A percentile compares a stretch with the other conserved stretches of the same genome.
Conservation (phyloP, 2,113 vertebrate genomes). For the Rhipidura dahli region DNA sequence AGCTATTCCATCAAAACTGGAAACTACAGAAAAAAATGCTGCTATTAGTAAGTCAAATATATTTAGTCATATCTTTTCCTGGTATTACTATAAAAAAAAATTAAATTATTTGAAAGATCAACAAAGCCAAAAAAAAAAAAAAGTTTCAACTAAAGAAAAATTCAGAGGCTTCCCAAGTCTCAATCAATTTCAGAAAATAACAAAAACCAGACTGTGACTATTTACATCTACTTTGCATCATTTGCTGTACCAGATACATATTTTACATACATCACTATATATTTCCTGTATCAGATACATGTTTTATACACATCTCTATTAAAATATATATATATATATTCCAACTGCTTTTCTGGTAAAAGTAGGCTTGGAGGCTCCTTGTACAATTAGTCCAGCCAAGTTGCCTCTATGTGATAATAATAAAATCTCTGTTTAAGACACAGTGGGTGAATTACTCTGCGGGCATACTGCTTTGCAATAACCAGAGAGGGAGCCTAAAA, state of each 20-base stretch:
- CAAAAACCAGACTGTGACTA: not conserved
- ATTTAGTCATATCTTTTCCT: not conserved
- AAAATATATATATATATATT: no score
- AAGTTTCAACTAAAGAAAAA: not conserved
- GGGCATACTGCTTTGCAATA: not conserved
- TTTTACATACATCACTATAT: not conserved
- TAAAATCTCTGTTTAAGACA: not conserved
- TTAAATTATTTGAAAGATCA: not conserved
- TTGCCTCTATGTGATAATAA: not conserved
- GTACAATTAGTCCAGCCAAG: not conserved
- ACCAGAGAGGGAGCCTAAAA: not conserved
- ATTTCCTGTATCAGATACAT: not conserved
- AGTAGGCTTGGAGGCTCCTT: not conserved
- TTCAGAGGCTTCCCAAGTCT: not conserved
- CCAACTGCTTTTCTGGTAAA: not conserved
- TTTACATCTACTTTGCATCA: not conserved
- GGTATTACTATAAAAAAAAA: not conserved
- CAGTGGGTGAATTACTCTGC: not conserved
- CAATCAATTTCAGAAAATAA: not conserved
- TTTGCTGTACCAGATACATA: not conserved
- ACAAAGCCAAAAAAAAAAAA: not conserved
- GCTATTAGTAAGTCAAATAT: not conserved
- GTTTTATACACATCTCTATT: not conserved
- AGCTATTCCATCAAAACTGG: not conserved
- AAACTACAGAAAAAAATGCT: not conserved